A percentile compares a stretch with the other conserved stretches of the same genome.
phyloP scores from a whole-genome alignment of 2,113 vertebrate species.

The Stigmatopora argus region DNA sequence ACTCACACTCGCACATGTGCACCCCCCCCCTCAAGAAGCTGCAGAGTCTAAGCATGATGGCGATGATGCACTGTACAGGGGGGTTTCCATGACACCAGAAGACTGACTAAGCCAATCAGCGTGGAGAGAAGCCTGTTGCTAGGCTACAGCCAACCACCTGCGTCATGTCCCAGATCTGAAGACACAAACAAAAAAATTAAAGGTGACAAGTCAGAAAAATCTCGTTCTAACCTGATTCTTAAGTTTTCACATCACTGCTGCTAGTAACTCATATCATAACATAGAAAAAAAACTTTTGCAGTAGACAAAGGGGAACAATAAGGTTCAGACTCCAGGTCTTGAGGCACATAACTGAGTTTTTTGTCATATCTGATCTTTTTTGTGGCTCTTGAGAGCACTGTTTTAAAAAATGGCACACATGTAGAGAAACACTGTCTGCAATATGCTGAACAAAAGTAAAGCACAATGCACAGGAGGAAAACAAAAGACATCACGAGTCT shows the following conservation, averaged over 20 bases:
- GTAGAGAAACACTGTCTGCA: no score
- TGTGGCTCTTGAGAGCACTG: no score
- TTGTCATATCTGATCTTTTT: no score
- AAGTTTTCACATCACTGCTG: not conserved
- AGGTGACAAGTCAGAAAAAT: constrained; percentile 4
- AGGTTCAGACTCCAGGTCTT: no score
- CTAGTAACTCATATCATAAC: not conserved
- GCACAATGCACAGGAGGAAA: no score
- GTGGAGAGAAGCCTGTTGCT: constrained; percentile 85
- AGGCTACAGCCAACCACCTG: constrained; percentile 92
- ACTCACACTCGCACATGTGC: constrained; percentile 11
- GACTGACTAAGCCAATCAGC: constrained; percentile 69
- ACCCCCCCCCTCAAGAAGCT: constrained; percentile 9
- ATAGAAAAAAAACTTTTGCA: no score
- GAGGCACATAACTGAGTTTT: no score
- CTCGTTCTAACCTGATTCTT: not conserved
- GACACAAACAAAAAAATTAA: constrained; percentile 30
- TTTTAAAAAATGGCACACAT: no score
- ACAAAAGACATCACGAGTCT: no score
- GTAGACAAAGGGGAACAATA: no score
- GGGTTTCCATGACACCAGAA: constrained; percentile 57
- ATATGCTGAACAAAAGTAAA: no score
- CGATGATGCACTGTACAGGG: constrained; percentile 46
- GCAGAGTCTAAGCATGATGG: constrained; percentile 28
- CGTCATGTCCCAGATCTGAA: constrained; percentile 95